phyloP scores from a whole-genome alignment of 2,797 vertebrate species.

The Trichosurus vulpecula region DNA sequence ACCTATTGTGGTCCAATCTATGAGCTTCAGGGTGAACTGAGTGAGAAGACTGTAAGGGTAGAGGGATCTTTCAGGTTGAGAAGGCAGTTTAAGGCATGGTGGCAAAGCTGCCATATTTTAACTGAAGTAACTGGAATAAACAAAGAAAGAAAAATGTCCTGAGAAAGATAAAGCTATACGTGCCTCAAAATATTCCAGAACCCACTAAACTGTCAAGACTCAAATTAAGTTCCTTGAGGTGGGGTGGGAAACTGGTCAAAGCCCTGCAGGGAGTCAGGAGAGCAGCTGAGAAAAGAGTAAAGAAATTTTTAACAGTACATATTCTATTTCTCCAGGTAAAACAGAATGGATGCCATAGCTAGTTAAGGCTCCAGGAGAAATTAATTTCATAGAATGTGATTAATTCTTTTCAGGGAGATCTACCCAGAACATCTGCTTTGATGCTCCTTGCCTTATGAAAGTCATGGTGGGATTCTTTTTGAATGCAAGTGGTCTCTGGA shows the following conservation, averaged over 20 bases:
- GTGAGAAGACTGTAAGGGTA: neutral
- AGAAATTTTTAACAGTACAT: conserved; percentile 13
- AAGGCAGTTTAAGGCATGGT: neutral
- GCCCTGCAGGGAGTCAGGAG: neutral
- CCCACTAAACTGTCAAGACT: neutral
- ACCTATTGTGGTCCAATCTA: too few relatives aligned
- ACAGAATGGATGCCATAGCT: neutral
- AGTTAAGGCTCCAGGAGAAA: conserved; percentile 51
- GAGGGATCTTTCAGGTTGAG: neutral
- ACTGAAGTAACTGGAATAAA: neutral
- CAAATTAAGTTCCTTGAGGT: neutral
- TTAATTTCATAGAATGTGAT: conserved; percentile 52
- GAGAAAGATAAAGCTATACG: neutral
- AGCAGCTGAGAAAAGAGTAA: neutral
- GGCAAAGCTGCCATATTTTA: neutral
- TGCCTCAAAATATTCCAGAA: neutral
- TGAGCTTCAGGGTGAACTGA: too few relatives aligned
- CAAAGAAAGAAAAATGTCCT: neutral
- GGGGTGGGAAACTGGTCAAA: neutral
- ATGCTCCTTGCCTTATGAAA: conserved; percentile 26
- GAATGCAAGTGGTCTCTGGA: conserved; percentile 5
- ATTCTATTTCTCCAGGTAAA: conserved; percentile 13
- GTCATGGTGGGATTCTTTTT: conserved; percentile 5
- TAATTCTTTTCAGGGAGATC: conserved; percentile 54
- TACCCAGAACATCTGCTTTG: conserved; percentile 17